phyloP scores from a whole-genome alignment of 2,797 vertebrate species.

The Hippocampus kuda region DNA sequence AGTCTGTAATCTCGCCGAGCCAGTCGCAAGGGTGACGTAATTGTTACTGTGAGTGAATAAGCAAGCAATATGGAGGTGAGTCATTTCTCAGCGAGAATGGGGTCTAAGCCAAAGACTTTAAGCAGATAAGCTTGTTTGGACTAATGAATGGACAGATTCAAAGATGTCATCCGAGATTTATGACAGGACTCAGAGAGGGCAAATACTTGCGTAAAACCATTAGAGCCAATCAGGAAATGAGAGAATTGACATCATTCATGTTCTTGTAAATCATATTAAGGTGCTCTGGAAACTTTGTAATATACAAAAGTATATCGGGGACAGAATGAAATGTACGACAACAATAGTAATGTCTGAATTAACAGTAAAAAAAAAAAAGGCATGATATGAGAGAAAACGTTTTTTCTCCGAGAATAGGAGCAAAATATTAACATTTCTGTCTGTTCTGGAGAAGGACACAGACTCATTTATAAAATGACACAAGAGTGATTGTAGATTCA shows the following conservation, averaged over 20 bases:
- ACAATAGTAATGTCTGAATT: not conserved
- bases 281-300: slow-evolving; percentile 26
- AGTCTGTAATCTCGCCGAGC: slow-evolving; percentile 55
- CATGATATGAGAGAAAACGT: not conserved
- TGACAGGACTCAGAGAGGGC: slow-evolving; percentile 38
- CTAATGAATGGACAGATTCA: slow-evolving; percentile 59
- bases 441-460: not conserved
- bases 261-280: slow-evolving; percentile 27
- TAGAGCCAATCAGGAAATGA: slow-evolving; percentile 39
- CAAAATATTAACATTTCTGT: not conserved
- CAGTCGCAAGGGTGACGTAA: slow-evolving; percentile 63
- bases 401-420: not conserved
- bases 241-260: slow-evolving; percentile 22
- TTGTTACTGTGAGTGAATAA: slow-evolving; percentile 59
- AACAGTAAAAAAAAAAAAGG: not conserved
- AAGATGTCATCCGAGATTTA: slow-evolving; percentile 59
- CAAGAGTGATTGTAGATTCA: not conserved
- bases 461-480: not conserved
- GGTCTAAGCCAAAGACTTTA: slow-evolving; percentile 64
- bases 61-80: slow-evolving; percentile 60
- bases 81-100: slow-evolving; percentile 55
- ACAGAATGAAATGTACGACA: not conserved
- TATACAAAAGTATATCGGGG: slow-evolving; percentile 8
- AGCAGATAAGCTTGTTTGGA: slow-evolving; percentile 66
- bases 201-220: slow-evolving; percentile 33